These are phyloP conservation scores for Gymnothorax reevesii DNA, from an alignment of 2,797 vertebrate species.

Conservation along the genomic window DNA sequence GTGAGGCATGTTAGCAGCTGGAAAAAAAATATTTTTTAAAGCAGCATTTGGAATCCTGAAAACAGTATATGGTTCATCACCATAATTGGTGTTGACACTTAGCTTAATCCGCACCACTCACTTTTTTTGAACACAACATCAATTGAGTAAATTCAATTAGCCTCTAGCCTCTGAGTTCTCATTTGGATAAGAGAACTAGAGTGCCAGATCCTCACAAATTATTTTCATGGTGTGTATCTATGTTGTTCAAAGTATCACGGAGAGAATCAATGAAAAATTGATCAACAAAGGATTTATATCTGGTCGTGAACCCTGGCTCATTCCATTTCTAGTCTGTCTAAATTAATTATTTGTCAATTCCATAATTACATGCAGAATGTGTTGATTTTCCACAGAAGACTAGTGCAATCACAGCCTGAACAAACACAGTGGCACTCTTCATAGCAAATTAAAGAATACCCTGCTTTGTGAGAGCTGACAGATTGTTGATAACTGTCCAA, in stretches of 20 bases:
- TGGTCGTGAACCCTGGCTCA: not conserved
- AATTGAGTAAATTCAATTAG: not conserved
- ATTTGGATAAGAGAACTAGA: not conserved
- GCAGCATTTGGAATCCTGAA: not conserved
- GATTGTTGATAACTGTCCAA: conserved; percentile 6
- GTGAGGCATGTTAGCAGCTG: not conserved
- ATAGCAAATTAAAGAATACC: conserved; percentile 19
- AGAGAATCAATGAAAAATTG: not conserved
- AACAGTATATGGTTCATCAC: not conserved
- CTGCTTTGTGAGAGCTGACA: conserved; percentile 11
- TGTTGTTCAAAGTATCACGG: not conserved
- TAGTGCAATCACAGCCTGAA: not conserved
- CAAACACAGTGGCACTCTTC: conserved; percentile 16
- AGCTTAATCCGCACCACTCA: not conserved
- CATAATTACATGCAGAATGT: conserved; percentile 17
- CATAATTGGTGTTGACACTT: not conserved
- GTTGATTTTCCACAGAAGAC: not conserved
- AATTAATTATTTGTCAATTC: conserved; percentile 6
- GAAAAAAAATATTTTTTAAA: not conserved
- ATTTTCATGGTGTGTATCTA: not conserved
- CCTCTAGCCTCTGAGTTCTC: not conserved
- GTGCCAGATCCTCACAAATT: not conserved
- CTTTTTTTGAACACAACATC: not conserved
- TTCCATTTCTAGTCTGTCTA: not conserved
- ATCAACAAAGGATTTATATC: not conserved